These are phyloP conservation scores for Mycteria americana DNA, from an alignment of 2,797 vertebrate species.

Conservation along the genomic window DNA sequence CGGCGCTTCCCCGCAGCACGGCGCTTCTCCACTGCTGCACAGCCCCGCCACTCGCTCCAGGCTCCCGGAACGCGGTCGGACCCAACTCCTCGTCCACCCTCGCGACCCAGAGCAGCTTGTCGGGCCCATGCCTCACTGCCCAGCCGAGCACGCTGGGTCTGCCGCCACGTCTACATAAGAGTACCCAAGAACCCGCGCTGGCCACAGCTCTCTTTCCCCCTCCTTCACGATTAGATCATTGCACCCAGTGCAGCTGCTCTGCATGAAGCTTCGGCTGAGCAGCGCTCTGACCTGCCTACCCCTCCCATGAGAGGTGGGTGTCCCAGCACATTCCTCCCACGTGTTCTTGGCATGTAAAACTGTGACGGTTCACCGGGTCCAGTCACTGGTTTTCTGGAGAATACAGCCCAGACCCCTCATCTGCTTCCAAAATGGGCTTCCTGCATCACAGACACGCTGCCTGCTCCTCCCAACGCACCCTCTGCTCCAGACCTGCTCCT, in stretches of 20 bases:
- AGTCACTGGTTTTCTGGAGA: not conserved
- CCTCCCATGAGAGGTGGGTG: fast-evolving
- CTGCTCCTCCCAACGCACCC: fast-evolving
- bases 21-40: not conserved
- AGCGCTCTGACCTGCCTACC: not conserved
- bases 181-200: fast-evolving
- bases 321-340: not conserved
- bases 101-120: fast-evolving
- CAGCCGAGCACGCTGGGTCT: fast-evolving
- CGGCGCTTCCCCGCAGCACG: fast-evolving
- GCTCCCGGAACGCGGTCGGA: fast-evolving
- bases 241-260: not conserved
- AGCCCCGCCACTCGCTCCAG: fast-evolving
- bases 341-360: fast-evolving
- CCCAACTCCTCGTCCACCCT: not conserved
- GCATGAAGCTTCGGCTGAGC: fast-evolving
- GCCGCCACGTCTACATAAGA: fast-evolving
- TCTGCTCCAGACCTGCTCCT: not conserved
- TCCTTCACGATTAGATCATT: not conserved
- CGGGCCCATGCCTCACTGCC: not conserved
- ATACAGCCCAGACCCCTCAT: not conserved
- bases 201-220: not conserved
- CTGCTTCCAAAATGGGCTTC: not conserved
- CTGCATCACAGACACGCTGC: not conserved
- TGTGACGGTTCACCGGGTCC: fast-evolving